Percentiles rank a stretch among this genome's conserved stretches.
Conservation (phyloP, 2,888 invertebrate species). For the Athalia circularis region DNA sequence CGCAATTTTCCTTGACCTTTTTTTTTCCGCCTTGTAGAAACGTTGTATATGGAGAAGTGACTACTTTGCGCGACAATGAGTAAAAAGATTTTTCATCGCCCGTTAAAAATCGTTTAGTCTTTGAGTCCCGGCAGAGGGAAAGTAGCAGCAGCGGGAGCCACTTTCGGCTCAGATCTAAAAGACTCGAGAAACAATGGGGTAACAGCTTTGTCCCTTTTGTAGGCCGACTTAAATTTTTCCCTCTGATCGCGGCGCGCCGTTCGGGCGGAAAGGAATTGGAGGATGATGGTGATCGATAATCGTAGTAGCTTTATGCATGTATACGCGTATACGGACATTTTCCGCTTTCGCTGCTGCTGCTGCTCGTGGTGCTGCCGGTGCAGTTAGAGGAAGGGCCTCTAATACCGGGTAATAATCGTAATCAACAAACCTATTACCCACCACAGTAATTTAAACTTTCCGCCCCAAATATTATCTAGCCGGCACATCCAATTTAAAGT, state of each 20-base stretch:
- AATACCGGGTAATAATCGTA: slow-evolving; percentile 46
- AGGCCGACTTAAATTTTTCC: slow-evolving; percentile 36
- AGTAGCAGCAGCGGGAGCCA: background rate
- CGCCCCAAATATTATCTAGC: slow-evolving; percentile 43
- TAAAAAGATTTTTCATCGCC: slow-evolving; percentile 44
- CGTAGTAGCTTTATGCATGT: background rate
- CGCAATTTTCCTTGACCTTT: too few species aligned
- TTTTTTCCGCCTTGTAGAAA: background rate
- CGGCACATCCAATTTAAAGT: slow-evolving; percentile 45
- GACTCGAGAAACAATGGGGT: slow-evolving; percentile 43
- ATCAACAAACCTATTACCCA: slow-evolving; percentile 48
- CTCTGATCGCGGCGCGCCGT: background rate
- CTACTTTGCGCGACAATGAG: slow-evolving; percentile 25
- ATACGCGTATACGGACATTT: background rate
- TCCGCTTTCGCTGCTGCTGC: background rate
- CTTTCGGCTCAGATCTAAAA: slow-evolving; percentile 28
- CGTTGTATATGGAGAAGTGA: background rate
- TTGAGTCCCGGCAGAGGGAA: slow-evolving; percentile 41
- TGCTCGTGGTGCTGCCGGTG: slow-evolving; percentile 10
- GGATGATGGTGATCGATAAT: slow-evolving; percentile 28
- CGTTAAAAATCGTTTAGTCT: slow-evolving; percentile 49
- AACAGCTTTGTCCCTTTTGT: slow-evolving; percentile 44
- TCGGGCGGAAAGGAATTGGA: background rate
- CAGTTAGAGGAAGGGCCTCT: slow-evolving; percentile 27
- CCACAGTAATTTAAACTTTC: slow-evolving; percentile 44